A percentile compares a stretch with the other conserved stretches of the same genome.
Conservation (phyloP, 2,113 vertebrate genomes). For the Burhinus oedicnemus region DNA sequence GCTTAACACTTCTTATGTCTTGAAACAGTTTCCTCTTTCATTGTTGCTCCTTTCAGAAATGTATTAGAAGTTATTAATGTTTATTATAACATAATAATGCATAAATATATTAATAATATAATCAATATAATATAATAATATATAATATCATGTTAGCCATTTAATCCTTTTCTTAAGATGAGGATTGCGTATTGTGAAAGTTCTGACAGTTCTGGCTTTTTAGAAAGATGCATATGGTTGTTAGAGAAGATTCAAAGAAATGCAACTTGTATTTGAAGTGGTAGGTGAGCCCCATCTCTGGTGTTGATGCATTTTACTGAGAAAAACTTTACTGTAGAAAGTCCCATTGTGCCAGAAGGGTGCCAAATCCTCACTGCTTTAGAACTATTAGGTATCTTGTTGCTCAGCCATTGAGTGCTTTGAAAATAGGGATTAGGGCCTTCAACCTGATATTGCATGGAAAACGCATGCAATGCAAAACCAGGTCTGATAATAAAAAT, state of each 20-base stretch:
- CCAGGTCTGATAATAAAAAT: neutral
- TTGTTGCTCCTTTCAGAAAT: neutral
- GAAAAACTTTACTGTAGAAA: neutral
- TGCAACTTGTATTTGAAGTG: neutral
- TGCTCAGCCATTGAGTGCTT: neutral
- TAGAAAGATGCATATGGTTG: neutral
- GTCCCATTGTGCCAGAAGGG: neutral
- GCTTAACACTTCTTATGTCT: neutral
- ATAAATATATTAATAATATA: neutral
- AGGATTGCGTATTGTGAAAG: neutral
- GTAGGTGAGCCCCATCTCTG: neutral
- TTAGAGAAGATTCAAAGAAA: neutral
- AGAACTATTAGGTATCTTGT: neutral
- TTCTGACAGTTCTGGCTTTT: neutral
- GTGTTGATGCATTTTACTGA: neutral
- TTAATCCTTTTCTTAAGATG: neutral
- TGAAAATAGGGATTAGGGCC: neutral
- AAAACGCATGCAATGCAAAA: neutral
- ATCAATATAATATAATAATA: too few species aligned
- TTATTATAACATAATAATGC: neutral
- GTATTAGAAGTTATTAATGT: neutral
- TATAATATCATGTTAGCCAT: neutral
- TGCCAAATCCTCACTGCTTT: neutral
- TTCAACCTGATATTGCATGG: neutral
- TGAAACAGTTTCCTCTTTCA: neutral